These are phyloP conservation scores for Phyllotreta cruciferae DNA, from an alignment of 2,888 invertebrate species.

Conservation along the genomic window DNA sequence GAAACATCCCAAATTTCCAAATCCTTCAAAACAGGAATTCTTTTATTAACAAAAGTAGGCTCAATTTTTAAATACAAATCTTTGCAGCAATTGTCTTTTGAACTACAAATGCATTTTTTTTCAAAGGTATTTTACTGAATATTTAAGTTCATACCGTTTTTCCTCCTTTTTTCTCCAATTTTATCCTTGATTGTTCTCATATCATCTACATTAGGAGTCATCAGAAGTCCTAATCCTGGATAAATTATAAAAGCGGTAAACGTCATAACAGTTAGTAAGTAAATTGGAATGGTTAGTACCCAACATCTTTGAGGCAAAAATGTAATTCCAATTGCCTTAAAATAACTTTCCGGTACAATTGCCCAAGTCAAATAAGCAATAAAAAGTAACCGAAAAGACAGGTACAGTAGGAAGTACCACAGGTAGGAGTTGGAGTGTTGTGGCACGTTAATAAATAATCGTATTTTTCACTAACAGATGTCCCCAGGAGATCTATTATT, in stretches of 20 bases:
- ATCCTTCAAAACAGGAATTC: slow-evolving; percentile 70
- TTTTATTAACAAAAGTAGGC: slow-evolving; percentile 55
- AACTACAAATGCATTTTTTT: slow-evolving; percentile 62
- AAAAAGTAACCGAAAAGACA: slow-evolving; percentile 76
- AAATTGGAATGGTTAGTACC: slow-evolving; percentile 86
- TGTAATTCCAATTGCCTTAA: slow-evolving; percentile 76
- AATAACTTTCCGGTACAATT: slow-evolving; percentile 74
- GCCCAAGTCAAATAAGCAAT: slow-evolving; percentile 88
- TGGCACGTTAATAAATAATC: slow-evolving; percentile 67
- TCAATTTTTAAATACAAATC: slow-evolving; percentile 52
- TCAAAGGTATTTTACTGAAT: slow-evolving; percentile 28
- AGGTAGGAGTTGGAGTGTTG: slow-evolving; percentile 92
- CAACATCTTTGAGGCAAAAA: slow-evolving; percentile 91
- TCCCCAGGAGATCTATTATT: slow-evolving; percentile 76
- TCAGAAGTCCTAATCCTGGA: slow-evolving; percentile 78
- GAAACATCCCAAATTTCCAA: slow-evolving; percentile 74
- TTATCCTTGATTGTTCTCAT: slow-evolving; percentile 69
- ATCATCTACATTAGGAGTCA: slow-evolving; percentile 74
- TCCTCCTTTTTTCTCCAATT: slow-evolving; percentile 41
- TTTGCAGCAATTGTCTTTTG: slow-evolving; percentile 62
- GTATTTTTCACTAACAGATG: slow-evolving; percentile 58
- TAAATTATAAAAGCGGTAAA: slow-evolving; percentile 84
- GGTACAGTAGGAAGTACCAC: slow-evolving; percentile 88
- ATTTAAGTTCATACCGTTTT: slow-evolving; percentile 56
- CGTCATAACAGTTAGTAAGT: slow-evolving; percentile 74